Evolutionary conservation across 1,140 invertebrate genomes (phyloP).

Genomic region (Eciton burchellii): DNA sequence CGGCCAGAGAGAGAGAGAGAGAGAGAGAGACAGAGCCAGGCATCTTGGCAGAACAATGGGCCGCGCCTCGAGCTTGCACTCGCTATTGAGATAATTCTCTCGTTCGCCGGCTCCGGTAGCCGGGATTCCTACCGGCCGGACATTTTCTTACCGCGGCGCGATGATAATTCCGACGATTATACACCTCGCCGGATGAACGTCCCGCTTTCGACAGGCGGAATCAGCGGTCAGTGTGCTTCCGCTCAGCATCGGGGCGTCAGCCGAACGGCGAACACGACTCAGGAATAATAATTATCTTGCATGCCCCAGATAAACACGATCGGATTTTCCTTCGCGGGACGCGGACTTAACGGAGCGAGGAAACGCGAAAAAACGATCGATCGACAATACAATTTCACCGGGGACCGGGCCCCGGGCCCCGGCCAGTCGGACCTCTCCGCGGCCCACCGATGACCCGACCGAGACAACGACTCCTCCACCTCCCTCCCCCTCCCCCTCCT

Average conservation of each 20-base stretch:
- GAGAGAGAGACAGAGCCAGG: too few relatives aligned
- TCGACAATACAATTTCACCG: too few relatives aligned
- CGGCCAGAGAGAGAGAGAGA: too few relatives aligned
- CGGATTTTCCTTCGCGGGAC: too few relatives aligned
- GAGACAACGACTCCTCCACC: too few relatives aligned
- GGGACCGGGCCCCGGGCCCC: too few relatives aligned
- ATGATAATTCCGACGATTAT: conserved; percentile 53
- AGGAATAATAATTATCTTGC: background rate
- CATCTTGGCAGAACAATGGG: conserved; percentile 75
- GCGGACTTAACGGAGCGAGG: too few relatives aligned
- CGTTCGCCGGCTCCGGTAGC: conserved; percentile 34
- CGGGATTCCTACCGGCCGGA: conserved; percentile 31
- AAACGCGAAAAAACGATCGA: background rate
- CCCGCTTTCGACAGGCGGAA: conserved; percentile 5
- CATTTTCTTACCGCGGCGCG: conserved; percentile 60
- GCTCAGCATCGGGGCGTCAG: background rate
- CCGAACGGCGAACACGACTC: background rate
- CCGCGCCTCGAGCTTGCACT: conserved; percentile 60
- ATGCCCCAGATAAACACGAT: background rate
- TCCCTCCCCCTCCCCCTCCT: too few relatives aligned
- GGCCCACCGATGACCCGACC: conserved; percentile 18
- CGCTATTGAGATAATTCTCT: conserved; percentile 67
- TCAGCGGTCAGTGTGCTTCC: background rate
- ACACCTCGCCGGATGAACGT: background rate
- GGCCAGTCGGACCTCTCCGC: conserved; percentile 24